Evolutionary conservation across 1,140 invertebrate species (phyloP).

Genomic region (Chrysoperla carnea): DNA sequence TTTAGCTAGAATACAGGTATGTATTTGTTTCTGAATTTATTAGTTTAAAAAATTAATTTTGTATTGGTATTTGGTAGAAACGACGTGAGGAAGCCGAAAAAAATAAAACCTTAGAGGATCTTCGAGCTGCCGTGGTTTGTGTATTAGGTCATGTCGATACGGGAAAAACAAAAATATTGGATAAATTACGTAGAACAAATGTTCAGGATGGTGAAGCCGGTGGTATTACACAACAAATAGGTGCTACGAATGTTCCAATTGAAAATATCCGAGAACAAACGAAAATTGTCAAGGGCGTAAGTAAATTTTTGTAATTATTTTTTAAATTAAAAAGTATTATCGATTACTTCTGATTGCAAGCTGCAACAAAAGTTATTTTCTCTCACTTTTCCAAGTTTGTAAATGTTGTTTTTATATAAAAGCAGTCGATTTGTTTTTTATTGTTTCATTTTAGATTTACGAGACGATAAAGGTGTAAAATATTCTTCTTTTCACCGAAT

Average conservation of each 20-base stretch:
- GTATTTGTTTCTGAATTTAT: constrained; percentile 1
- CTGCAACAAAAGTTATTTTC: neutral
- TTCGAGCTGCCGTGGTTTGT: constrained; percentile 93
- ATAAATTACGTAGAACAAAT: constrained; percentile 85
- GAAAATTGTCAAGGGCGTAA: constrained; percentile 80
- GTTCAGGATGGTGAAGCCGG: constrained; percentile 98
- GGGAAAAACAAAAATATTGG: constrained; percentile 98
- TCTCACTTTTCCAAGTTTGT: too few species aligned
- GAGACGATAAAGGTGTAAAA: too few species aligned
- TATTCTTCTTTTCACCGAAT: too few species aligned
- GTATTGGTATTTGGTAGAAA: constrained; percentile 31
- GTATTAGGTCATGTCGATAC: constrained; percentile 99
- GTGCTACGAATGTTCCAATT: constrained; percentile 97
- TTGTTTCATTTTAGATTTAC: too few species aligned
- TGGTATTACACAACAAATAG: constrained; percentile 99
- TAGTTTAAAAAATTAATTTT: neutral
- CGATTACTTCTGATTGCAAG: neutral
- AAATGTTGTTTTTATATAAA: too few species aligned
- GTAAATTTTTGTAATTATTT: constrained; percentile 12
- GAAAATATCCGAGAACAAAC: constrained; percentile 90
- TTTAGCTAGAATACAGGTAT: constrained; percentile 45
- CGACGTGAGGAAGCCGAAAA: constrained; percentile 69
- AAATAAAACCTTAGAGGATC: constrained; percentile 53
- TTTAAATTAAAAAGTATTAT: neutral
- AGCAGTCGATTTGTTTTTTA: too few species aligned